Percentiles rank a stretch among this genome's conserved stretches.
Evolutionary conservation across 2,113 vertebrate genomes (phyloP).

Genomic region (Entomyzon cyanotis): DNA sequence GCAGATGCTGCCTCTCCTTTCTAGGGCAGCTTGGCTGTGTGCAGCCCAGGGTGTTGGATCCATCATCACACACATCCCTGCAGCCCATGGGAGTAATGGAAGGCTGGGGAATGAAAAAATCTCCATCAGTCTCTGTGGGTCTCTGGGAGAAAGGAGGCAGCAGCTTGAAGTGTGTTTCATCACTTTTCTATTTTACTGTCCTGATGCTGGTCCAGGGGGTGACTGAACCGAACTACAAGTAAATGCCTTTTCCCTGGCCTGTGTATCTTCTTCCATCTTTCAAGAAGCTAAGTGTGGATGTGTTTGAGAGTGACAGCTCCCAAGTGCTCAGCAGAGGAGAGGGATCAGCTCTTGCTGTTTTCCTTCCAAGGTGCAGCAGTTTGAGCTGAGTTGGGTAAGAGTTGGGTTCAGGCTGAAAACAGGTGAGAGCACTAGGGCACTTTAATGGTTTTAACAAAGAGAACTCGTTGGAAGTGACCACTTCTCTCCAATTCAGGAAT

Average conservation of each 20-base stretch:
- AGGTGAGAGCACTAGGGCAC: not conserved
- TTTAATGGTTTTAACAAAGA: not conserved
- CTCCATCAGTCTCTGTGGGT: not conserved
- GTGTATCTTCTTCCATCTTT: not conserved
- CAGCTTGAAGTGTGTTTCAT: not conserved
- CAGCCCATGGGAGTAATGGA: fast-evolving
- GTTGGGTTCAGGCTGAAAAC: not conserved
- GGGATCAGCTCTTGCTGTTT: not conserved
- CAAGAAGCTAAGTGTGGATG: not conserved
- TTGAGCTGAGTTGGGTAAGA: not conserved
- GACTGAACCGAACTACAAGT: not conserved
- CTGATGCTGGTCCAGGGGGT: not conserved
- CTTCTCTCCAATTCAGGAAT: not conserved
- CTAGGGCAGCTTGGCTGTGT: not conserved
- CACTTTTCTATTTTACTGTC: not conserved
- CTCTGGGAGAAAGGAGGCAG: not conserved
- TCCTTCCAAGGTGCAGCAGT: not conserved
- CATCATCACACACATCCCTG: not conserved
- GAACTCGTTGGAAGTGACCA: not conserved
- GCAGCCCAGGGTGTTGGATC: not conserved
- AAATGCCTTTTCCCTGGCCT: not conserved
- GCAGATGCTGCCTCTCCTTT: not conserved
- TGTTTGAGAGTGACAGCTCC: not conserved
- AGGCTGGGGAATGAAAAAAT: not conserved
- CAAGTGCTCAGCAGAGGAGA: not conserved